Base-by-base conservation (phyloP, 53 echinoderm and acorn worm species). In the Temnopleurus reevesii region DNA sequence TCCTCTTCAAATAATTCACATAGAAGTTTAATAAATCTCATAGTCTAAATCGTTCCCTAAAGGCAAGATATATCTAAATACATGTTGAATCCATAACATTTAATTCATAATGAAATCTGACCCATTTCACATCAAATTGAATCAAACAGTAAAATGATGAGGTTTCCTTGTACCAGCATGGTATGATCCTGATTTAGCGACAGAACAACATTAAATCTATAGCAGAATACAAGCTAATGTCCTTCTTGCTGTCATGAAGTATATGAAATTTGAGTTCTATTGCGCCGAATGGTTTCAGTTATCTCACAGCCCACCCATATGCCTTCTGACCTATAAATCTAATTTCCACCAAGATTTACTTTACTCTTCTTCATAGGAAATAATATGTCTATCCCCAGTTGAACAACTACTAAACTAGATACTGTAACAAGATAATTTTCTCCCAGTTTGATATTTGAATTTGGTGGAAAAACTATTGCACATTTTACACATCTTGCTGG, bases 281-380 rank as follows among this genome's bases (percentile, higher is more conserved):
- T 36, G n/a, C n/a, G n/a, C n/a, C n/a, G 41, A 41, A 71, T 71
- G 71, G 71, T 71, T 71, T 71, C 71, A 71, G 71, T 43, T 71
- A 43, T 71, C 71, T 10, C 6, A 0, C 36, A 71, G 71, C 36
- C 41, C 71, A 71, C 71, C 36, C 41, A 17, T 21, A 41, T 21
- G 1, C 49, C 79, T 47, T 25, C 49, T 49, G 79, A 79, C 79
- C 79, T 79, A 79, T 17, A 79, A 79, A 79, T 79, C 79, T 79
- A 79, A 79, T 79, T 79, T 79, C 79, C 46, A 79, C 27, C 25
- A 26, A 27, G 49, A 79, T 79, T 46, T 49, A 47, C 49, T 79
- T 29, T 5, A 28, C 79, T 49, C 27, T 29, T 79, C 79, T 26
- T 71, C 46, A 12, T 25, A 35, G 27, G 46, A 26, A 79, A 79